A percentile compares a stretch with the other conserved stretches of the same genome.
Evolutionary conservation across 2,797 vertebrate genomes (phyloP).

Genomic region (Chloroceryle inda): DNA sequence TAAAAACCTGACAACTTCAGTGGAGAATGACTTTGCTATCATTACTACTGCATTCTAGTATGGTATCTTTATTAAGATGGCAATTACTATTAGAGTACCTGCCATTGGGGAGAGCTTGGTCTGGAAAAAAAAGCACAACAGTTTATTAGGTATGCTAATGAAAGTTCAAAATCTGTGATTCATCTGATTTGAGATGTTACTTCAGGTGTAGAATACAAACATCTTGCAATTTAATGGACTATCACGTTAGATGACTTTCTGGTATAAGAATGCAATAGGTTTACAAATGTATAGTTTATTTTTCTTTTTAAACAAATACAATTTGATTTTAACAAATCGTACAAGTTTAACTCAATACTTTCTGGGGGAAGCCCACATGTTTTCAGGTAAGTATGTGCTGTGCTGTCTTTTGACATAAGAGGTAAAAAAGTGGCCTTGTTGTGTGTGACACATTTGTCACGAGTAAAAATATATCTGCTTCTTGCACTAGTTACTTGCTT

Average conservation of each 20-base stretch:
- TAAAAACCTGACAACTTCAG: constrained; percentile 25
- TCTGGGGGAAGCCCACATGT: background rate
- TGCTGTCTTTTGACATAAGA: background rate
- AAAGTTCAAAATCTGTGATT: background rate
- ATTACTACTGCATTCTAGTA: constrained; percentile 26
- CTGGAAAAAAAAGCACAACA: background rate
- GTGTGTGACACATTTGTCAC: background rate
- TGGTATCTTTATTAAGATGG: constrained; percentile 22
- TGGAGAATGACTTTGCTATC: constrained; percentile 20
- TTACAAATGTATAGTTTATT: background rate
- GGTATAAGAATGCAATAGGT: background rate
- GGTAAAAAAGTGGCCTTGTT: background rate
- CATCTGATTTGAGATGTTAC: background rate
- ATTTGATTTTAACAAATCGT: background rate
- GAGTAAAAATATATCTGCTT: background rate
- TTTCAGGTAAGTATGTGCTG: background rate
- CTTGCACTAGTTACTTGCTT: background rate
- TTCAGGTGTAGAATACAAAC: background rate
- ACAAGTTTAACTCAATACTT: background rate
- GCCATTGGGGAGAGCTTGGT: background rate
- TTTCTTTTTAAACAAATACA: fast-evolving
- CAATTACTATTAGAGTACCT: background rate
- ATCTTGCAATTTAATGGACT: background rate
- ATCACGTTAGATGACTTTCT: background rate
- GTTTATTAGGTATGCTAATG: background rate